A percentile compares a stretch with the other conserved stretches of the same genome.
These are phyloP conservation scores for Neotoma lepida DNA, from an alignment of 2,113 vertebrate species.

Conservation along the genomic window DNA sequence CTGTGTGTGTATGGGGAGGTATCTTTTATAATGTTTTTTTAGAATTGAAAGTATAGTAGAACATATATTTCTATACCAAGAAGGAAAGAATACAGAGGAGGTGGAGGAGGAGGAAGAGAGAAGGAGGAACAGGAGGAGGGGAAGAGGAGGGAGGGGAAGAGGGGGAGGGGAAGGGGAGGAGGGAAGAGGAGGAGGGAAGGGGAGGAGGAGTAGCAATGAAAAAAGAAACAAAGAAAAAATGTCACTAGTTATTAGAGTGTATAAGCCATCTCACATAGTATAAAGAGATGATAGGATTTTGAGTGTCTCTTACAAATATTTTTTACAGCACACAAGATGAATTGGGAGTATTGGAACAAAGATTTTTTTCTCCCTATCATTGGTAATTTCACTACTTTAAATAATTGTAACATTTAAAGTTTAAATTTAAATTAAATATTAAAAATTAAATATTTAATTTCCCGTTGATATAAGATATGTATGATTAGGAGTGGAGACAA, in stretches of 20 bases:
- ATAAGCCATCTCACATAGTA: too few species aligned
- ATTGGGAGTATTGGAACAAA: not conserved
- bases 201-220: not conserved
- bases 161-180: accelerated
- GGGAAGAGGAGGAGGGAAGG: accelerated
- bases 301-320: not conserved
- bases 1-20: not conserved
- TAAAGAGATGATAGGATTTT: not conserved
- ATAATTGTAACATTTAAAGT: not conserved
- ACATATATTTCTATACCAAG: not conserved
- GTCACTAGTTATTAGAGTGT: not conserved
- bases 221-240: not conserved
- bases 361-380: not conserved
- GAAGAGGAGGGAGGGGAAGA: not conserved
- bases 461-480: not conserved
- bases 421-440: too few species aligned
- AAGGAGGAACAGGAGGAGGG: not conserved
- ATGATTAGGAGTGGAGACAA: too few species aligned
- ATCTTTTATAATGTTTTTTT: not conserved
- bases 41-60: not conserved
- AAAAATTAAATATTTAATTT: too few species aligned
- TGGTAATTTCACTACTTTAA: not conserved
- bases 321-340: not conserved
- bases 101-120: not conserved
- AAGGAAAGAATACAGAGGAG: not conserved